These are phyloP conservation scores for Drosophila pseudoobscura DNA, from an alignment of 1,140 invertebrate species.

Conservation along the genomic window DNA sequence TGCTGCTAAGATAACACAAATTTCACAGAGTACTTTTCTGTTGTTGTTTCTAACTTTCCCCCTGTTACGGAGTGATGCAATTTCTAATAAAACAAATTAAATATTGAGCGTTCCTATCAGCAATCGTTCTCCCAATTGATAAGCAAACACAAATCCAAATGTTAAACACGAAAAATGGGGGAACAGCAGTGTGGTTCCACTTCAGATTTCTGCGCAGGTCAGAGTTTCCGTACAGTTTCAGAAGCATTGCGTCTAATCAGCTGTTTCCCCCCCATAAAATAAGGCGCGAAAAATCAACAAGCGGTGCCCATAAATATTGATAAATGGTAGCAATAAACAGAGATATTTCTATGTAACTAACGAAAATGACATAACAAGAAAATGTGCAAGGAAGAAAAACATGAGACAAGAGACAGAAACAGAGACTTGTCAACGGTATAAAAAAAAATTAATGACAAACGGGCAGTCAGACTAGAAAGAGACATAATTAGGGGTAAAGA, in stretches of 20 bases:
- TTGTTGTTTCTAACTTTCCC: too few relatives aligned
- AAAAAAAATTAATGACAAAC: constrained; percentile 63
- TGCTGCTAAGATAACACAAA: not conserved
- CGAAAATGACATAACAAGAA: constrained; percentile 56
- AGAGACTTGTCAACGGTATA: constrained; percentile 45
- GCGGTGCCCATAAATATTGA: constrained; percentile 32
- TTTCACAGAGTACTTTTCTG: not conserved
- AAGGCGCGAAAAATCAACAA: constrained; percentile 19
- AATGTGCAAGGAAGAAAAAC: constrained; percentile 30
- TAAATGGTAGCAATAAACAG: constrained; percentile 42
- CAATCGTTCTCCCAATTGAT: constrained; percentile 6
- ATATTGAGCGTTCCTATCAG: constrained; percentile 11
- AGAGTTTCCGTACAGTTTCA: constrained; percentile 23
- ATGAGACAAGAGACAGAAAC: constrained; percentile 12
- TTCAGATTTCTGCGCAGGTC: constrained; percentile 19
- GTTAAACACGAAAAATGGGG: constrained; percentile 10
- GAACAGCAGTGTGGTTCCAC: constrained; percentile 10
- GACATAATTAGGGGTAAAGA: constrained; percentile 21
- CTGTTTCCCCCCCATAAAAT: constrained; percentile 24
- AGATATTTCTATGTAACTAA: constrained; percentile 17
- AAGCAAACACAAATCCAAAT: constrained; percentile 22
- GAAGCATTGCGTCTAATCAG: constrained; percentile 25
- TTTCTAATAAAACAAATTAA: constrained; percentile 4
- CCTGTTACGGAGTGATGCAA: not conserved
- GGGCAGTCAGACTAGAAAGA: constrained; percentile 34